phyloP scores from a whole-genome alignment of 2,888 invertebrate species.

The Villa cingulata region DNA sequence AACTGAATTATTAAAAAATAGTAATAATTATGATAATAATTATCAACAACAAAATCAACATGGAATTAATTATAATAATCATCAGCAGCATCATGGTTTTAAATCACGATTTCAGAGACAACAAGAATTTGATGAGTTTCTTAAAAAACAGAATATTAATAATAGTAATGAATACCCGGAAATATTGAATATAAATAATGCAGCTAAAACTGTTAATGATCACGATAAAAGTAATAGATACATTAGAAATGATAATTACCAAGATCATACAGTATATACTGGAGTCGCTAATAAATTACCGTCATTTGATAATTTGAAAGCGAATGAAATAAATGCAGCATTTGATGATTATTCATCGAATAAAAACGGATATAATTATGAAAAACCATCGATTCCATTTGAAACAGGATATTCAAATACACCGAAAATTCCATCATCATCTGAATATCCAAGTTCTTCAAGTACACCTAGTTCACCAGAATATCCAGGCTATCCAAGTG shows the following conservation, averaged over 20 bases:
- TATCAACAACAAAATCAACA: neutral
- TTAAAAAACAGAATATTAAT: too few species aligned
- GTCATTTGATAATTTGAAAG: neutral
- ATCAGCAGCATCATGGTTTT: neutral
- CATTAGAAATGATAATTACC: too few species aligned
- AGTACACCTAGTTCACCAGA: neutral
- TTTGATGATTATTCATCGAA: neutral
- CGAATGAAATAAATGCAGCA: neutral
- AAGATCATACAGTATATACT: neutral
- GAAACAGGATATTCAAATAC: neutral
- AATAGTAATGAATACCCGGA: neutral
- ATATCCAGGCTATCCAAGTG: neutral
- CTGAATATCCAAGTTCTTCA: neutral
- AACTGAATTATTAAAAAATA: neutral
- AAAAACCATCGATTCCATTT: slow-evolving; percentile 1
- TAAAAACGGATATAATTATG: slow-evolving; percentile 1
- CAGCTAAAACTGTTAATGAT: too few species aligned
- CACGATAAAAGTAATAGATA: neutral
- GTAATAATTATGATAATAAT: neutral
- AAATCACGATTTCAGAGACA: neutral
- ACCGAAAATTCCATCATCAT: neutral
- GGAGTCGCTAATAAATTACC: neutral
- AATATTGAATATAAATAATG: too few species aligned
- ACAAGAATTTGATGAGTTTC: too few species aligned
- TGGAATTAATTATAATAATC: neutral